Percentiles rank a stretch among this genome's conserved stretches.
Conservation (phyloP, 2,888 invertebrate genomes). For the Drosophila bunnanda region DNA sequence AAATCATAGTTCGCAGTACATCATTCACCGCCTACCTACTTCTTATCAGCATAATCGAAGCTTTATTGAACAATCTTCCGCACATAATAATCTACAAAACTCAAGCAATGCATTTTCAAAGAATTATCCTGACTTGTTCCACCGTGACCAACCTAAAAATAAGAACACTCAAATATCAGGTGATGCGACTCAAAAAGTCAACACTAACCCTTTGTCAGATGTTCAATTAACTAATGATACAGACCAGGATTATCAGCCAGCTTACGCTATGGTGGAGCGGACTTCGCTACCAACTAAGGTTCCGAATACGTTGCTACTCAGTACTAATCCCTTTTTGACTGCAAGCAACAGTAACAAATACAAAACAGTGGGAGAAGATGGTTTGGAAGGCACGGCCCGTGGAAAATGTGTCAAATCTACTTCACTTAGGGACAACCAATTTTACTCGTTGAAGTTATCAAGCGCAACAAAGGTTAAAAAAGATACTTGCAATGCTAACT, state of each 20-base stretch:
- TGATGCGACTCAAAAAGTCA: constrained; percentile 44
- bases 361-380: constrained; percentile 66
- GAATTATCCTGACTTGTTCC: constrained; percentile 84
- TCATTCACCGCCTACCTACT: constrained; percentile 77
- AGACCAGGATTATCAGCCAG: constrained; percentile 81
- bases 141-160: constrained; percentile 72
- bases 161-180: constrained; percentile 46
- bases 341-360: constrained; percentile 83
- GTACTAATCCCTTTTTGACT: constrained; percentile 82
- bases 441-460: constrained; percentile 83
- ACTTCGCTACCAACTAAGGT: constrained; percentile 55
- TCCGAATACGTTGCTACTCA: constrained; percentile 55
- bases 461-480: constrained; percentile 56
- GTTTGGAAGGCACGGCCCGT: constrained; percentile 54
- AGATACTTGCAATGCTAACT: constrained; percentile 51
- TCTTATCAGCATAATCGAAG: constrained; percentile 52
- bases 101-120: constrained; percentile 84
- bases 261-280: constrained; percentile 80
- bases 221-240: constrained; percentile 78
- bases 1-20: constrained; percentile 85
- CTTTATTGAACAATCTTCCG: constrained; percentile 45
- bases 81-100: constrained; percentile 81
- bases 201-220: constrained; percentile 70
- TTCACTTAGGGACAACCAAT: constrained; percentile 81
- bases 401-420: constrained; percentile 43